Percentiles rank a stretch among this genome's conserved stretches.
Evolutionary conservation across 1,140 invertebrate genomes (phyloP).

Genomic region (Dendroctonus ponderosae): DNA sequence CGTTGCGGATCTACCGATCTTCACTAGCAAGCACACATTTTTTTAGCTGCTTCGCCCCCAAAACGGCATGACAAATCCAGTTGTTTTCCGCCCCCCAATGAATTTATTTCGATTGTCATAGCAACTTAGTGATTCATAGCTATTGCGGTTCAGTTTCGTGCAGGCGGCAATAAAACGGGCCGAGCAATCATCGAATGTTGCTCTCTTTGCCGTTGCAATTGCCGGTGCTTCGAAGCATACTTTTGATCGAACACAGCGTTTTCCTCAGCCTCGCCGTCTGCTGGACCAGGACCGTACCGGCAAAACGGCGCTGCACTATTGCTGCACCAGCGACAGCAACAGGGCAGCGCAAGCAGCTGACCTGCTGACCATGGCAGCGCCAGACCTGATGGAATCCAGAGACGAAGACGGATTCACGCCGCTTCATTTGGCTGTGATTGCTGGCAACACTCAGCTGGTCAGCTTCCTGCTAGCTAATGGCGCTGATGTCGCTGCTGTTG

Average conservation of each 20-base stretch:
- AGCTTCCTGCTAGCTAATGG: constrained; percentile 76
- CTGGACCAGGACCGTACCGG: constrained; percentile 74
- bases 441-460: constrained; percentile 80
- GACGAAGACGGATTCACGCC: constrained; percentile 94
- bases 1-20: too few relatives aligned
- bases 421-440: constrained; percentile 89
- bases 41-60: too few relatives aligned
- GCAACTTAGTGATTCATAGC: constrained; percentile 35
- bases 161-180: too few relatives aligned
- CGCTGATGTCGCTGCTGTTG: constrained; percentile 84
- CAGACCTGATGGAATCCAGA: constrained; percentile 72
- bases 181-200: too few relatives aligned
- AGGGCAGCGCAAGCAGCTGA: constrained; percentile 60
- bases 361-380: constrained; percentile 71
- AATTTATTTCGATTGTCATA: constrained; percentile 41
- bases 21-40: too few relatives aligned
- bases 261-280: constrained; percentile 58
- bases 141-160: neutral
- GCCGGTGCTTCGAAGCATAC: too few relatives aligned
- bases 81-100: too few relatives aligned
- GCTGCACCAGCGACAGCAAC: constrained; percentile 60
- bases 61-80: too few relatives aligned
- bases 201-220: too few relatives aligned
- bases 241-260: too few relatives aligned
- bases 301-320: constrained; percentile 90